Conservation (phyloP, 2,113 vertebrate species). For the Gobiocypris rarus region DNA sequence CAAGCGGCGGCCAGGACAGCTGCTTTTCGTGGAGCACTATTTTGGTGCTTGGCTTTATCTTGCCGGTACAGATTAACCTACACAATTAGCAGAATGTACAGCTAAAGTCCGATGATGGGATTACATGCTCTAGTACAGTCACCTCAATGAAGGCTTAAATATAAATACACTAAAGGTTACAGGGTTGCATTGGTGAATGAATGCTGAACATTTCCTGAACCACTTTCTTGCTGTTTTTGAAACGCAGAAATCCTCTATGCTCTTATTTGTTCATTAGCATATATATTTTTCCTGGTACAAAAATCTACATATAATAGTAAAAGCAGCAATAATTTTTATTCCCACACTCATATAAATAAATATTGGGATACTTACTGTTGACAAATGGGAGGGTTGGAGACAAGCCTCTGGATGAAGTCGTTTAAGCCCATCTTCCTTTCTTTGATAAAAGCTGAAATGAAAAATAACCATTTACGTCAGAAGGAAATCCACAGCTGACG, state of each 20-base stretch:
- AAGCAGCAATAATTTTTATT: not conserved
- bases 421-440: conserved; percentile 83
- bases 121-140: conserved; percentile 43
- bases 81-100: conserved; percentile 60
- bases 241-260: not conserved
- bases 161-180: conserved; percentile 4
- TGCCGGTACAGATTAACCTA: conserved; percentile 65
- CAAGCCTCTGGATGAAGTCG: conserved; percentile 82
- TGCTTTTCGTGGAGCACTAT: conserved; percentile 64
- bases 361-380: conserved; percentile 77
- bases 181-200: not conserved
- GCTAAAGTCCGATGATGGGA: conserved; percentile 64
- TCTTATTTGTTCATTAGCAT: not conserved
- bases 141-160: conserved; percentile 27
- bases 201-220: not conserved
- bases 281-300: not conserved
- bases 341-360: not conserved
- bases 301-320: not conserved
- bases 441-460: conserved; percentile 79
- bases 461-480: conserved; percentile 49
- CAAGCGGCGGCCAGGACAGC: conserved; percentile 22
- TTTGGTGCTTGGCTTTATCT: conserved; percentile 55
- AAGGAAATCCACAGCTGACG: conserved; percentile 37
- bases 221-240: not conserved
- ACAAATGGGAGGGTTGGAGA: conserved; percentile 79